Conservation (phyloP, 2,113 vertebrate genomes). For the Muscicapa adusta region DNA sequence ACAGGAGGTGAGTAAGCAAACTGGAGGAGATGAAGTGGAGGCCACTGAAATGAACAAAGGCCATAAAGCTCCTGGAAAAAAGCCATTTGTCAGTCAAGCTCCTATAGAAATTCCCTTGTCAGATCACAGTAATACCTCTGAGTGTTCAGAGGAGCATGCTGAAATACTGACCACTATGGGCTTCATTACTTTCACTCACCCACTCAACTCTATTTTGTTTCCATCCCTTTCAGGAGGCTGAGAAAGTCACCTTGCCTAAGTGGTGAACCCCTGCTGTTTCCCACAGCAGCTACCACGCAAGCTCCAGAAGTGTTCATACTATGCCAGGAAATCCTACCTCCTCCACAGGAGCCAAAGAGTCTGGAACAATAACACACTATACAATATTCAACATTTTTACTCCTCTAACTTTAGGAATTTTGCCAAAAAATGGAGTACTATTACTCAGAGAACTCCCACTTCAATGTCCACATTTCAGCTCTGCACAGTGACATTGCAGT, state of each 20-base stretch:
- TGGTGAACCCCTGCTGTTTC: neutral
- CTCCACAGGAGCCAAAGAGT: constrained; percentile 47
- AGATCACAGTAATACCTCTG: neutral
- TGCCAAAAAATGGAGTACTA: constrained; percentile 32
- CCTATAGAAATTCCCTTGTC: neutral
- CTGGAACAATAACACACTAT: constrained; percentile 21
- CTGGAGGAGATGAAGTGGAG: neutral
- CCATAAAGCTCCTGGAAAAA: neutral
- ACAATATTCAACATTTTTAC: constrained; percentile 27
- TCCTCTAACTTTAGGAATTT: constrained; percentile 3
- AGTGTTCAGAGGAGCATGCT: neutral
- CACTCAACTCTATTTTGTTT: neutral
- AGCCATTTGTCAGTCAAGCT: neutral
- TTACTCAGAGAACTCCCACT: neutral
- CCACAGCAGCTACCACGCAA: neutral
- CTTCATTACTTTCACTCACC: neutral
- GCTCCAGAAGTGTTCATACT: neutral
- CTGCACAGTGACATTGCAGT: fast-evolving
- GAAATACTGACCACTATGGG: neutral
- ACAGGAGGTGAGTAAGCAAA: neutral
- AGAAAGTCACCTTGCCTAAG: constrained; percentile 2
- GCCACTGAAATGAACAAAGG: neutral
- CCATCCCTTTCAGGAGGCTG: neutral
- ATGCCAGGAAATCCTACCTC: constrained; percentile 46
- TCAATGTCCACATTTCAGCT: neutral